phyloP scores from a whole-genome alignment of 2,113 vertebrate species.

The Meleagris gallopavo region DNA sequence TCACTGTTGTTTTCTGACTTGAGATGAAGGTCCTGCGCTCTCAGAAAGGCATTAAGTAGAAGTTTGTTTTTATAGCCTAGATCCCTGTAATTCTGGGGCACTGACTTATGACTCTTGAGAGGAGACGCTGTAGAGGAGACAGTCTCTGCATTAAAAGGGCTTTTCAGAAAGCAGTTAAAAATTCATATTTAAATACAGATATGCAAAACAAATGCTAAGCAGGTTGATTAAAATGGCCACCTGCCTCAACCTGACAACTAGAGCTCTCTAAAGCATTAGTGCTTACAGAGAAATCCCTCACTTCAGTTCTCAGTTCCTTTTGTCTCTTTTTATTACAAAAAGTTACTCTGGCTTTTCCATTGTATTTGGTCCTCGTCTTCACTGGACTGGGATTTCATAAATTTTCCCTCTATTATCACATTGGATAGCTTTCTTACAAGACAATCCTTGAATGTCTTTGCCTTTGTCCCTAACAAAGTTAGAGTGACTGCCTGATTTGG shows the following conservation, averaged over 20 bases:
- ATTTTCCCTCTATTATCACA: neutral
- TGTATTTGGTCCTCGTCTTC: neutral
- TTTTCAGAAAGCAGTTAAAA: slow-evolving; percentile 7
- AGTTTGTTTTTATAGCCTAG: neutral
- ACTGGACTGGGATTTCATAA: neutral
- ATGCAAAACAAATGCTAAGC: slow-evolving; percentile 12
- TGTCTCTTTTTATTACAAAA: neutral
- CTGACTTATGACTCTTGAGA: neutral
- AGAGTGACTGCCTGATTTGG: neutral
- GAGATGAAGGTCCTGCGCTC: neutral
- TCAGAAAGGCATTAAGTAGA: neutral
- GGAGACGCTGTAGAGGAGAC: neutral
- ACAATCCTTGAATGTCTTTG: neutral
- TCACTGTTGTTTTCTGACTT: neutral
- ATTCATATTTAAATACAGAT: neutral
- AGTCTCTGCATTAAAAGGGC: neutral
- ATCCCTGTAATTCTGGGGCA: neutral
- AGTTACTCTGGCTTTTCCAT: neutral
- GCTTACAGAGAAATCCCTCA: neutral
- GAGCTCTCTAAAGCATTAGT: neutral
- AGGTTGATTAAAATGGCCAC: slow-evolving; percentile 37
- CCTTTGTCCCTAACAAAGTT: neutral
- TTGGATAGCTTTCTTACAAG: neutral
- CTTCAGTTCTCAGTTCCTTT: neutral
- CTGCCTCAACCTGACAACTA: neutral